Evolutionary conservation across 2,888 invertebrate species (phyloP), one percentile per base, ranked within the genome.

Genomic region (Euplagia quadripunctaria): DNA sequence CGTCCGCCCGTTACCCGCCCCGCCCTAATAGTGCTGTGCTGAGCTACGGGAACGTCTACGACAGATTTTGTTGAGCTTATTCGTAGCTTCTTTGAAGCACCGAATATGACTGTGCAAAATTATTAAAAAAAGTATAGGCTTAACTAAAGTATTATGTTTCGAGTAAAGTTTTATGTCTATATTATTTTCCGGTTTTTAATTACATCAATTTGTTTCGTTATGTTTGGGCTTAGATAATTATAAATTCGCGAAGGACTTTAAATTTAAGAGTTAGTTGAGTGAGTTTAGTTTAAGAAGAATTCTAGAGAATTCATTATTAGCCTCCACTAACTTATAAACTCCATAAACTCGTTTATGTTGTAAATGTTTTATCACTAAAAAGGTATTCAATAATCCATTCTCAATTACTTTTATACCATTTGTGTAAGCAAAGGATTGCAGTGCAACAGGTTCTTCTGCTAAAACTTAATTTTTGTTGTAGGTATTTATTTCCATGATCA

Each of bases 1-100:
- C 94, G 94, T 86, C 92, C 91, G 89, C 93, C 92, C 89, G 90
- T 89, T 88, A 85, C 91, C 91, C 91, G 86, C 90, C 91, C 91
- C 90, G 87, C 89, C 89, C 85, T 79, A 78, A 82, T 89, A 90
- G 92, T 84, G 89, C 84, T 84, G 91, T 77, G 82, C 80, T 61
- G 46, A 7, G 65, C 73, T 78, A 71, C 79, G 70, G 80, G 73
- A 75, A 65, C 20, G n/a, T 51, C 68, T 71, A 71, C 74, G 71
- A 71, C n/a, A 70, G 5, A 63, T 52, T 64, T 61, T 70, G 46
- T 64, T 52, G 43, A 42, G 2, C 17, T 69, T 49, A 16, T 69
- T 61, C 4, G 58, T 68, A 55, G 46, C 20, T 20, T 3, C 16
- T 65, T 41, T 61, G 17, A 49, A 52, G 31, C 20, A 5, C 14